Conservation (phyloP, 1,140 invertebrate species). For the Trichonephila clavipes region DNA sequence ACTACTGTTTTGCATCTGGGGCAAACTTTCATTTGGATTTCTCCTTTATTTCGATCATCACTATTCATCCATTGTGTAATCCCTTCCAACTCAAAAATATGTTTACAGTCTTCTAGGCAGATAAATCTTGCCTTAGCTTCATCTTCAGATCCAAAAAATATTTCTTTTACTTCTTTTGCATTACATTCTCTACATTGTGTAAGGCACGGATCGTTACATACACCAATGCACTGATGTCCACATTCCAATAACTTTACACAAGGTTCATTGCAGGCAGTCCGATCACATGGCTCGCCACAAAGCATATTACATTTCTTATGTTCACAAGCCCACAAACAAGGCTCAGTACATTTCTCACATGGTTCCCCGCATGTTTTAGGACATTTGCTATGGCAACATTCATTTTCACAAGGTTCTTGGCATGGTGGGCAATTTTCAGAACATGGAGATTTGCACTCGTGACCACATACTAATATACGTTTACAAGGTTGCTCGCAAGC, state of each 20-base stretch:
- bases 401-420: conserved; percentile 76
- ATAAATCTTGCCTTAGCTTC: conserved; percentile 82
- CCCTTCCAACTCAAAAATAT: conserved; percentile 84
- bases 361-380: conserved; percentile 76
- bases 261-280: conserved; percentile 82
- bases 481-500: conserved; percentile 79
- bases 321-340: conserved; percentile 81
- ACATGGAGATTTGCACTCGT: conserved; percentile 79
- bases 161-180: conserved; percentile 82
- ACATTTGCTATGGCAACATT: conserved; percentile 76
- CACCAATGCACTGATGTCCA: conserved; percentile 85
- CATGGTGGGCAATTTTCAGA: conserved; percentile 79
- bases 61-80: conserved; percentile 83
- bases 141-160: conserved; percentile 83
- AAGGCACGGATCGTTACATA: conserved; percentile 86
- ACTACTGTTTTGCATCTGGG: conserved; percentile 85
- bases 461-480: conserved; percentile 80
- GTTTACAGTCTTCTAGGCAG: conserved; percentile 85
- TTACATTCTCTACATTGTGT: conserved; percentile 81
- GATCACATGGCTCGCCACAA: conserved; percentile 85
- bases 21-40: conserved; percentile 84
- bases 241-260: conserved; percentile 84
- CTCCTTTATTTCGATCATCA: conserved; percentile 74
- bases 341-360: conserved; percentile 76
- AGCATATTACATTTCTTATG: conserved; percentile 84